These are phyloP conservation scores for Oscheius sp. DNA, from an alignment of 2,888 invertebrate species.

Conservation along the genomic window DNA sequence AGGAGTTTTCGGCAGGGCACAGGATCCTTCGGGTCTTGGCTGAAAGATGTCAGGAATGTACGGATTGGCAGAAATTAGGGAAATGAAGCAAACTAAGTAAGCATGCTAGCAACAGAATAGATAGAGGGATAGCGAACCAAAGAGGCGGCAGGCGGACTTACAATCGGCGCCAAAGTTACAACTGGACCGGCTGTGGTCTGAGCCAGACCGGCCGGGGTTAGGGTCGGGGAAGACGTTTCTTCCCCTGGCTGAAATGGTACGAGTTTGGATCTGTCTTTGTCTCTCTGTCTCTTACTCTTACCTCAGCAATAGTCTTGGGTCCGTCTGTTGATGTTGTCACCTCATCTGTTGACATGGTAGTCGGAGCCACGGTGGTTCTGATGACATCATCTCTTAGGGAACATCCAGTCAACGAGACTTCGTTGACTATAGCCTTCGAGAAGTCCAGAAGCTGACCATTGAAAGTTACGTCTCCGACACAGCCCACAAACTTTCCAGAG, in stretches of 20 bases:
- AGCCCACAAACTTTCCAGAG: slow-evolving; percentile 83
- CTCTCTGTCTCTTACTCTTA: not conserved
- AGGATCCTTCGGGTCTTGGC: slow-evolving; percentile 55
- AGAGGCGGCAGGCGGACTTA: slow-evolving; percentile 4
- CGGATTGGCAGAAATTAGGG: slow-evolving; percentile 5
- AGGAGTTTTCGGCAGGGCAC: slow-evolving; percentile 62
- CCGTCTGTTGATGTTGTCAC: not conserved
- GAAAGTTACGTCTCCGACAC: slow-evolving; percentile 90
- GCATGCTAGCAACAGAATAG: not conserved
- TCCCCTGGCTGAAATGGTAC: slow-evolving; percentile 13
- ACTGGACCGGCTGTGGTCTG: not conserved
- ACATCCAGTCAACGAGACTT: slow-evolving; percentile 68
- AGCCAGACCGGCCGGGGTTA: slow-evolving; percentile 1
- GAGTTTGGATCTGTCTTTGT: not conserved
- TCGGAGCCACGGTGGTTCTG: slow-evolving; percentile 6
- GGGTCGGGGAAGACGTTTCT: slow-evolving; percentile 2
- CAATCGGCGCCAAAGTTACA: not conserved
- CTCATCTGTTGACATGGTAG: not conserved
- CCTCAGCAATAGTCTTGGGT: slow-evolving; percentile 21
- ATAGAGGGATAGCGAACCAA: slow-evolving; percentile 15
- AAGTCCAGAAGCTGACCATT: slow-evolving; percentile 80
- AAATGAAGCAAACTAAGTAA: slow-evolving; percentile 16
- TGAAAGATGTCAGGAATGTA: slow-evolving; percentile 29
- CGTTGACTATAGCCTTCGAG: slow-evolving; percentile 59
- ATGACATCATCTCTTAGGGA: slow-evolving; percentile 51